These are phyloP conservation scores for Triops cancriformis DNA, from an alignment of 1,140 invertebrate genomes.

Conservation along the genomic window DNA sequence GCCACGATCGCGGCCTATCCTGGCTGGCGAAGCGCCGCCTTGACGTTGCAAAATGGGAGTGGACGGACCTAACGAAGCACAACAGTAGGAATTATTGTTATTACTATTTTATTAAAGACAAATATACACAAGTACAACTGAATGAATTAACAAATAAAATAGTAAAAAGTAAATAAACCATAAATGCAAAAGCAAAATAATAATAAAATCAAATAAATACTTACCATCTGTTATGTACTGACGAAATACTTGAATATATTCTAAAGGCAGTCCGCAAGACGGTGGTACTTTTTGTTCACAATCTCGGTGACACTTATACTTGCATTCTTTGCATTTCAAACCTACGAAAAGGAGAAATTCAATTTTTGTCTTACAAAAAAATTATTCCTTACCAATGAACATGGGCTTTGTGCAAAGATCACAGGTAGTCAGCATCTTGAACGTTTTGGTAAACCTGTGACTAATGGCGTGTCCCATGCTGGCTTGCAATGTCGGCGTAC, in stretches of 20 bases:
- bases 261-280: slow-evolving; percentile 77
- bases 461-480: slow-evolving; percentile 81
- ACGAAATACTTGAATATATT: slow-evolving; percentile 64
- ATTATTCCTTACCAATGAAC: slow-evolving; percentile 55
- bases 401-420: slow-evolving; percentile 86
- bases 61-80: slow-evolving; percentile 1
- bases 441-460: slow-evolving; percentile 79
- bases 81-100: no score
- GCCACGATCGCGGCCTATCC: not conserved
- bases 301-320: slow-evolving; percentile 86
- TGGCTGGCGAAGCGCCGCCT: not conserved
- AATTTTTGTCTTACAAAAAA: not conserved
- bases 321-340: slow-evolving; percentile 89
- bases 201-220: not conserved
- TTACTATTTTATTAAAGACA: no score
- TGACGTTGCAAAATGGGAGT: slow-evolving; percentile 22
- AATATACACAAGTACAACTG: no score
- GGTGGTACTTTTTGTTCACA: slow-evolving; percentile 84
- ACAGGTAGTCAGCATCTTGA: slow-evolving; percentile 82
- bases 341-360: slow-evolving; percentile 36
- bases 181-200: not conserved
- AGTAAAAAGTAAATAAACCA: not conserved
- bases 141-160: no score
- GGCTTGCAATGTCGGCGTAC: slow-evolving; percentile 54
- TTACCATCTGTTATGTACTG: slow-evolving; percentile 28